Evolutionary conservation across 2,113 vertebrate genomes (phyloP).

Genomic region (Oxyura jamaicensis): DNA sequence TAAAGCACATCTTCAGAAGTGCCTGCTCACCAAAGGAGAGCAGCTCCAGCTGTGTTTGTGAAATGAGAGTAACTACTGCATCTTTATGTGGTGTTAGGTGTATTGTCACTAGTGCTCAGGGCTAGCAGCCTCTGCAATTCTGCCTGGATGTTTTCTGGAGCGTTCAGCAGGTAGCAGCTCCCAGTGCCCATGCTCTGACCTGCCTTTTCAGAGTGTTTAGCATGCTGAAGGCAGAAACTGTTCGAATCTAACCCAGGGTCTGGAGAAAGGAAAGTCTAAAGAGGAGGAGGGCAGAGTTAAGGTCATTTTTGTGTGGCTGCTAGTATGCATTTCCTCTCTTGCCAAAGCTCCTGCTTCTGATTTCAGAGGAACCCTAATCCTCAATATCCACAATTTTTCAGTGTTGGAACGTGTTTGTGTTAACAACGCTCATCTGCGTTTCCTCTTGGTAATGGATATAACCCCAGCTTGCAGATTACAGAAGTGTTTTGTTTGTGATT

Average conservation of each 20-base stretch:
- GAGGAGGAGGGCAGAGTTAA: background rate
- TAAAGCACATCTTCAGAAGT: background rate
- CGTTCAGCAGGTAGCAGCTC: background rate
- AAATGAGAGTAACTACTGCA: background rate
- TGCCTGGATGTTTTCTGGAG: background rate
- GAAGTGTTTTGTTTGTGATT: slow-evolving; percentile 32
- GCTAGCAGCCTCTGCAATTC: background rate
- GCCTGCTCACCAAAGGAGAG: background rate
- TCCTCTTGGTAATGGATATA: background rate
- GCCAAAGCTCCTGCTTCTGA: background rate
- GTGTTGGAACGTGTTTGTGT: background rate
- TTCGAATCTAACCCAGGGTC: background rate
- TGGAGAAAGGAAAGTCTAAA: background rate
- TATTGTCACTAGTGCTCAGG: background rate
- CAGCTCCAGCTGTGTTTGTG: accelerated
- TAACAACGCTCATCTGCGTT: background rate
- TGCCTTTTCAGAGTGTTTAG: background rate
- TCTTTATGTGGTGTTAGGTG: background rate
- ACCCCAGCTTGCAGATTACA: background rate
- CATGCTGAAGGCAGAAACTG: background rate
- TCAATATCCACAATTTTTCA: slow-evolving; percentile 4
- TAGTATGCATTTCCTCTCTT: background rate
- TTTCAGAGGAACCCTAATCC: background rate
- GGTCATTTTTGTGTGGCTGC: background rate
- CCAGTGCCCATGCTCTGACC: background rate